These are phyloP conservation scores for Catharus ustulatus DNA, from an alignment of 2,797 vertebrate genomes.

Conservation along the genomic window DNA sequence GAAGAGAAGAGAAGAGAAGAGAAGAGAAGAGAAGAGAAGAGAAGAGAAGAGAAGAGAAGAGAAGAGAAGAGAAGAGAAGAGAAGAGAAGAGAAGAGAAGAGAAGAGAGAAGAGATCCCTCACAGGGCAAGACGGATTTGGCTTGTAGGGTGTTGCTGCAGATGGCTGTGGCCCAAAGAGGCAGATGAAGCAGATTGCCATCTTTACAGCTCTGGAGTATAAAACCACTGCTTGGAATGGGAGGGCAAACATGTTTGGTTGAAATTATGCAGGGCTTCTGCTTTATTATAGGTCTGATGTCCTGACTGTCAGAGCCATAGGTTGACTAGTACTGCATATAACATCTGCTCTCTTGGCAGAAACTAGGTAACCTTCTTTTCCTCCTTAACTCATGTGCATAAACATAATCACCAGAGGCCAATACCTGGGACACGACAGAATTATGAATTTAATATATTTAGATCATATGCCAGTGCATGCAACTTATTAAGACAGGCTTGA, in stretches of 20 bases:
- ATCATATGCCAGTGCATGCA: not conserved
- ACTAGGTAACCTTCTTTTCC: not conserved
- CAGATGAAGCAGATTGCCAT: not conserved
- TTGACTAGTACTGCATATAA: not conserved
- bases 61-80: not conserved
- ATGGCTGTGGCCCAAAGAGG: not conserved
- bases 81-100: not conserved
- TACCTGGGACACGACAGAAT: not conserved
- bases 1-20: no score
- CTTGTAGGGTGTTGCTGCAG: not conserved
- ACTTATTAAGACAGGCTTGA: not conserved
- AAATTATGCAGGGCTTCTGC: not conserved
- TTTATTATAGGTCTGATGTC: not conserved
- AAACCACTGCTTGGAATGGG: not conserved
- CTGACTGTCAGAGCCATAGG: not conserved
- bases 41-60: no score
- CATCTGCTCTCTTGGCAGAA: not conserved
- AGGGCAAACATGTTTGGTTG: not conserved
- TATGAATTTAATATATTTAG: not conserved
- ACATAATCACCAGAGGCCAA: constrained; percentile 12
- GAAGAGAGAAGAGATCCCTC: not conserved
- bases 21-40: no score
- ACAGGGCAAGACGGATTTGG: not conserved
- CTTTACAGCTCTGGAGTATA: not conserved
- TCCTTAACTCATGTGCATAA: not conserved